Conservation (phyloP, 2,113 vertebrate species). For the Anolis sagrei region DNA sequence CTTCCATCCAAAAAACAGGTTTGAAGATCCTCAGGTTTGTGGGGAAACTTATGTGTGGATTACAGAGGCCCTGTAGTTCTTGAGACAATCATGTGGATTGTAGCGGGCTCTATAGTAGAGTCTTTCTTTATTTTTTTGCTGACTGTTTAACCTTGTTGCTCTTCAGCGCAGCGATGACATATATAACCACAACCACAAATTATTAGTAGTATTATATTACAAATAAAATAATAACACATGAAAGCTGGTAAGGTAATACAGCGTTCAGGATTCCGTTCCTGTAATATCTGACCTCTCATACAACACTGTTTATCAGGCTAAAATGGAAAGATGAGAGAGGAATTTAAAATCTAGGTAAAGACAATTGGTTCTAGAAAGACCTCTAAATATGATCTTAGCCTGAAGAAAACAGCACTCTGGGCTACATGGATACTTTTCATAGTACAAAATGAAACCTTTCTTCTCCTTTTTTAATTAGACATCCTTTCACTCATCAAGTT, state of each 20-base stretch:
- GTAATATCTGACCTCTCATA: not conserved
- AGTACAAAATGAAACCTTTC: conserved; percentile 1
- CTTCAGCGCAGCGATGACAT: not conserved
- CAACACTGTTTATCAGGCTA: not conserved
- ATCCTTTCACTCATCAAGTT: conserved; percentile 5
- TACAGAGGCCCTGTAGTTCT: not conserved
- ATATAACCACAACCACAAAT: too few species aligned
- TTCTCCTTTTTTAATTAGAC: conserved; percentile 29
- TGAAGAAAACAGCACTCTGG: not conserved
- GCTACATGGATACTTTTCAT: not conserved
- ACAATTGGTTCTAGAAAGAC: not conserved
- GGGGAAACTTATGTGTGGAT: not conserved
- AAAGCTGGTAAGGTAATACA: not conserved
- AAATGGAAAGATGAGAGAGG: not conserved
- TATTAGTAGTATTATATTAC: too few species aligned
- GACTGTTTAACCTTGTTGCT: not conserved
- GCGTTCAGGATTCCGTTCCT: not conserved
- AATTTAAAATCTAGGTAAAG: not conserved
- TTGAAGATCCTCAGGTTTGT: not conserved
- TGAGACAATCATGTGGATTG: not conserved
- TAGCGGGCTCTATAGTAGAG: not conserved
- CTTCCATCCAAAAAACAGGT: not conserved
- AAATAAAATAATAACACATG: not conserved
- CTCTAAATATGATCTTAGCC: not conserved
- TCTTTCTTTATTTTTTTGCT: not conserved